phyloP scores from a whole-genome alignment of 2,888 invertebrate genomes.

The Ceriagrion tenellum region DNA sequence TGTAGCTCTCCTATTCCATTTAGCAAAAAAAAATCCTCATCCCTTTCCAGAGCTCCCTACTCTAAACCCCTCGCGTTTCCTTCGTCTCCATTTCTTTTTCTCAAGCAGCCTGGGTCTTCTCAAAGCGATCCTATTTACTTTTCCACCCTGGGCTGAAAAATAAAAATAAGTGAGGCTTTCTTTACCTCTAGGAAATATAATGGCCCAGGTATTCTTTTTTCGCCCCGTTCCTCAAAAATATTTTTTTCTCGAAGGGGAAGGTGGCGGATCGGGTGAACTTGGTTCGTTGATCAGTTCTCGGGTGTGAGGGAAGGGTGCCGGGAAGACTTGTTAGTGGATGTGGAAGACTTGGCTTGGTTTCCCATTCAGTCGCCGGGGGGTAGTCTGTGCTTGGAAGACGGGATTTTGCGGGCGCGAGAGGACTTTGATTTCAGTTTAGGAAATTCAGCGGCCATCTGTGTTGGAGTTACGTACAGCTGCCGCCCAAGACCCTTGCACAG shows the following conservation, averaged over 20 bases:
- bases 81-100: neutral
- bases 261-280: neutral
- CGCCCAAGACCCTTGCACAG: too few relatives aligned
- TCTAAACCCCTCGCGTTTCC: too few relatives aligned
- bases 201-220: neutral
- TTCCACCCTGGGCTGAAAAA: neutral
- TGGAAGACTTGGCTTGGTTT: neutral
- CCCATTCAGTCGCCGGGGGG: neutral
- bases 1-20: neutral
- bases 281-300: neutral
- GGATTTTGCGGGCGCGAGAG: neutral
- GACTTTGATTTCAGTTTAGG: neutral
- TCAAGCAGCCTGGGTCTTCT: constrained; percentile 22
- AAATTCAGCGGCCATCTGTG: constrained; percentile 26
- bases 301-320: neutral
- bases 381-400: neutral
- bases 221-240: neutral
- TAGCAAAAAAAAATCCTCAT: neutral
- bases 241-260: neutral
- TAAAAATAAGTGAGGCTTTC: neutral
- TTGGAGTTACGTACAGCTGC: neutral
- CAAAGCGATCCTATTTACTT: constrained; percentile 32
- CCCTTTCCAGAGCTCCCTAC: neutral
- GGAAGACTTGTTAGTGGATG: constrained; percentile 6
- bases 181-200: neutral